phyloP scores from a whole-genome alignment of 1,140 invertebrate genomes.

The Sesamia nonagrioides region DNA sequence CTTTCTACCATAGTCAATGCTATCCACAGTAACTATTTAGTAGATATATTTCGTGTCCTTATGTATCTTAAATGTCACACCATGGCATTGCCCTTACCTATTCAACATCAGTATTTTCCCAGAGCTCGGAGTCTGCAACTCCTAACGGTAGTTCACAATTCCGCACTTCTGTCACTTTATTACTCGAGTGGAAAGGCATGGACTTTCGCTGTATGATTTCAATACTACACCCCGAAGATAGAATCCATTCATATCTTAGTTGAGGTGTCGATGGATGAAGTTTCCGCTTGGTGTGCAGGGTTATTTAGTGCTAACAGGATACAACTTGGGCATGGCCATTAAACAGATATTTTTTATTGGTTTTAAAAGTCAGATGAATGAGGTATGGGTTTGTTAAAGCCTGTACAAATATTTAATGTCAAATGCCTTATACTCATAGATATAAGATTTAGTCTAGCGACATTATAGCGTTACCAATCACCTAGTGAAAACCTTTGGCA shows the following conservation, averaged over 20 bases:
- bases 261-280: not conserved
- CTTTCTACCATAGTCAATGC: no score
- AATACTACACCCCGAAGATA: not conserved
- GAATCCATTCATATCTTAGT: conserved; percentile 5
- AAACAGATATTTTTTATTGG: not conserved
- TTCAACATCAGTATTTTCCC: not conserved
- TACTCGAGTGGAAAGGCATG: not conserved
- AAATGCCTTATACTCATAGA: no score
- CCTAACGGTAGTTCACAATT: not conserved
- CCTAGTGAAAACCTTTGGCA: no score
- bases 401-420: no score
- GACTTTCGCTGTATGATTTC: conserved; percentile 14
- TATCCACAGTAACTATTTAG: no score
- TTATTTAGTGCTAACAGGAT: not conserved
- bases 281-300: not conserved
- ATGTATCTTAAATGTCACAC: not conserved
- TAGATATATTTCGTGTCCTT: no score
- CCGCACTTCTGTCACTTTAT: not conserved
- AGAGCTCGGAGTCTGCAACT: not conserved
- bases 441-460: no score
- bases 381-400: no score
- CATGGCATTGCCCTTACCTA: not conserved
- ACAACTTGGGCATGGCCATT: not conserved
- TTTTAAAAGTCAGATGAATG: not conserved
- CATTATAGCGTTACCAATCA: no score